phyloP scores from a whole-genome alignment of 1,140 invertebrate species.

The Leptonema lineaticorne region DNA sequence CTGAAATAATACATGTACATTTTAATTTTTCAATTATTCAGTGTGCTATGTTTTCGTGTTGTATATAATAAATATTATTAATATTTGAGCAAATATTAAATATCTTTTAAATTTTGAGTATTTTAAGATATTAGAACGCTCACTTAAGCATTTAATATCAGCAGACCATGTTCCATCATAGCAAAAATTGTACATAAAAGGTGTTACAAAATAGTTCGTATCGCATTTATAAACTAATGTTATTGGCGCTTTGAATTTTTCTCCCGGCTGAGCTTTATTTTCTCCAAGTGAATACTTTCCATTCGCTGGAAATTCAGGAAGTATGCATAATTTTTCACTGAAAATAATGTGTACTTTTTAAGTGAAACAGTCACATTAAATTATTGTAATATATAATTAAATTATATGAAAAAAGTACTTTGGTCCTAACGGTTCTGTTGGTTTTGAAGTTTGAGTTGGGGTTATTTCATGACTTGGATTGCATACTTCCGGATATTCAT shows the following conservation, averaged over 20 bases:
- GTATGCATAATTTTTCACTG: background rate
- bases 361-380: background rate
- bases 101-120: background rate
- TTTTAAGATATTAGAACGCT: background rate
- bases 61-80: too few species aligned
- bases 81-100: background rate
- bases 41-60: too few species aligned
- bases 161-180: background rate
- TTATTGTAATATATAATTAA: background rate
- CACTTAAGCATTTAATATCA: background rate
- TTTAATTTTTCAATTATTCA: background rate
- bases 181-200: background rate
- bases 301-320: slow-evolving; percentile 4
- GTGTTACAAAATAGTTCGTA: background rate
- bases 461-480: background rate
- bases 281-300: background rate
- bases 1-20: background rate
- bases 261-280: background rate
- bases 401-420: background rate
- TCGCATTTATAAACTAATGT: background rate
- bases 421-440: background rate
- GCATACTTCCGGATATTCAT: slow-evolving; percentile 14
- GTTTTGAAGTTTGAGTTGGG: background rate
- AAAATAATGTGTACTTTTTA: background rate
- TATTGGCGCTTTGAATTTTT: background rate